Evolutionary conservation across 2,113 vertebrate genomes (phyloP).

Genomic region (Gobiocypris rarus): DNA sequence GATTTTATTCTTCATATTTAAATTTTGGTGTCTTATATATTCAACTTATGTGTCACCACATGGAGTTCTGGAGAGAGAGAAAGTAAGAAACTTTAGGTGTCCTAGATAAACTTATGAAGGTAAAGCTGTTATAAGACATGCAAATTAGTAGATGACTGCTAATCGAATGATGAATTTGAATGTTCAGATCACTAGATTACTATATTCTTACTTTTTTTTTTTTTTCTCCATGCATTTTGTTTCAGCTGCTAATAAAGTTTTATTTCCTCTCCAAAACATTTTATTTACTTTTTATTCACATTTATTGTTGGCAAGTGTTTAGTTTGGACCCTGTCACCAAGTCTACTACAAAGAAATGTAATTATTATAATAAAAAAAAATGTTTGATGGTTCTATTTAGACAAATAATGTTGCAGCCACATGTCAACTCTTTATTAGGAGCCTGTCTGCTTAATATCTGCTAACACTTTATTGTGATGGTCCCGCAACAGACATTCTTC

Average conservation of each 20-base stretch:
- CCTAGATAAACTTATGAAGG: constrained; percentile 3
- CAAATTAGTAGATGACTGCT: not conserved
- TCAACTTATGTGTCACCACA: not conserved
- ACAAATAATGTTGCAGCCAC: too few species aligned
- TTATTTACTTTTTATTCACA: not conserved
- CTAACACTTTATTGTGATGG: too few species aligned
- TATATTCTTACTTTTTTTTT: not conserved
- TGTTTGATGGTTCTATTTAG: too few species aligned
- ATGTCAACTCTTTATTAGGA: too few species aligned
- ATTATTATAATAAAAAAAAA: not conserved
- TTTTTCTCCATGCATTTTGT: not conserved
- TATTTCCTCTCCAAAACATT: not conserved
- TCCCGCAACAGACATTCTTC: too few species aligned
- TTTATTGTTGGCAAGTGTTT: not conserved
- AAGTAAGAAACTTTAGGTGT: not conserved
- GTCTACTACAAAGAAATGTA: not conserved
- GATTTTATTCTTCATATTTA: too few species aligned
- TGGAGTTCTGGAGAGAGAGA: not conserved
- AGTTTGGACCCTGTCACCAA: not conserved
- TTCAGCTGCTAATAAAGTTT: not conserved
- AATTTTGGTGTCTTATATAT: not conserved
- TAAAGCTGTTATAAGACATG: not conserved
- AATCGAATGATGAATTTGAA: not conserved
- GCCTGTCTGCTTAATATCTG: too few species aligned
- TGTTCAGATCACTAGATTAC: not conserved